These are phyloP conservation scores for Biston stratarius DNA, from an alignment of 2,888 invertebrate species.

Conservation along the genomic window DNA sequence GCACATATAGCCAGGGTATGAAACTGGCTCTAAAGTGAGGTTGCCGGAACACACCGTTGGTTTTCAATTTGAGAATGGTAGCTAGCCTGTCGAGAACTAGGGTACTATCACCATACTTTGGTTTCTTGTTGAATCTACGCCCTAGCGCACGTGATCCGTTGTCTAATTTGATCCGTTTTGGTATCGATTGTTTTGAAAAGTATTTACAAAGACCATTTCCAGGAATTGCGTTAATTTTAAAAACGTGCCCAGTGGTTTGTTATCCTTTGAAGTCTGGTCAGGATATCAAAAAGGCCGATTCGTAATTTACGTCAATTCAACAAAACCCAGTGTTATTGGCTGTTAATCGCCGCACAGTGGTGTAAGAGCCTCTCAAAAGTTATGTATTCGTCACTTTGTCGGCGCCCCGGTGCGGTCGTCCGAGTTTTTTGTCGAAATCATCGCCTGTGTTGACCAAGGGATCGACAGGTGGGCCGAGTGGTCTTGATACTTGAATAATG, in stretches of 20 bases:
- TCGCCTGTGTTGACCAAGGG: conserved; percentile 66
- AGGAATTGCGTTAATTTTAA: not conserved
- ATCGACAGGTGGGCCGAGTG: conserved; percentile 22
- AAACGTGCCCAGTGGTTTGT: conserved; percentile 10
- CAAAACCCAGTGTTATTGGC: conserved; percentile 44
- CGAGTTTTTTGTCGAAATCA: conserved; percentile 68
- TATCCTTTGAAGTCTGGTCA: conserved; percentile 10
- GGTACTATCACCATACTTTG: too few species aligned
- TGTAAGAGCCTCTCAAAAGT: conserved; percentile 52
- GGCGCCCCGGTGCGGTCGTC: conserved; percentile 57
- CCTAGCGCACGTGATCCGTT: too few species aligned
- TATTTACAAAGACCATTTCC: not conserved
- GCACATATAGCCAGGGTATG: too few species aligned
- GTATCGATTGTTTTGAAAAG: not conserved
- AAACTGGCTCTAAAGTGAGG: too few species aligned
- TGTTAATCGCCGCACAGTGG: conserved; percentile 47
- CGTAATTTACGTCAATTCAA: conserved; percentile 35
- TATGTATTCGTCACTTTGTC: conserved; percentile 70
- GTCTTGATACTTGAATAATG: conserved; percentile 37
- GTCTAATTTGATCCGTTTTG: too few species aligned
- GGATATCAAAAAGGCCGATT: conserved; percentile 26
- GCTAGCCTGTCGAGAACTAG: too few species aligned
- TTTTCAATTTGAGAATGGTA: too few species aligned
- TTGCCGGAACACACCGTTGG: too few species aligned
- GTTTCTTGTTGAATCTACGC: too few species aligned